These are phyloP conservation scores for Tenthredo livida DNA, from an alignment of 2,888 invertebrate genomes.

Conservation along the genomic window DNA sequence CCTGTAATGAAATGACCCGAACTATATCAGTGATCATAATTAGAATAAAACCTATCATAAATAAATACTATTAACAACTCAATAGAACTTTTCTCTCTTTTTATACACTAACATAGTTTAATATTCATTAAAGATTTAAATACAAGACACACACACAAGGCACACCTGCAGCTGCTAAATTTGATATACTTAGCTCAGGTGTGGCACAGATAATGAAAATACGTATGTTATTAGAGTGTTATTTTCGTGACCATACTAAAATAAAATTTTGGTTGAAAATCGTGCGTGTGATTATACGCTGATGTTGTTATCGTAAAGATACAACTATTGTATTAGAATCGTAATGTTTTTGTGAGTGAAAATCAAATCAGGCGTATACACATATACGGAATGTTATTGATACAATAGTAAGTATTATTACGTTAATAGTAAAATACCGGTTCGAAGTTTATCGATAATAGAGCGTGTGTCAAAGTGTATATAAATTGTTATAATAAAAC, in stretches of 20 bases:
- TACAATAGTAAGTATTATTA: background rate
- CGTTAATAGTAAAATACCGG: background rate
- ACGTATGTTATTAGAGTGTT: background rate
- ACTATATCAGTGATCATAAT: background rate
- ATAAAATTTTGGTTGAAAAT: background rate
- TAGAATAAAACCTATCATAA: background rate
- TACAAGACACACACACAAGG: background rate
- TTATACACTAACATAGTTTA: background rate
- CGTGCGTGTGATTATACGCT: background rate
- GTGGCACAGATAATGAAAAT: constrained; percentile 18
- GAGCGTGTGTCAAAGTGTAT: background rate
- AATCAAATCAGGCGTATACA: background rate
- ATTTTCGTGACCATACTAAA: background rate
- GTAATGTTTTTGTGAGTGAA: background rate
- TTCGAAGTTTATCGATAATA: background rate
- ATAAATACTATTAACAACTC: background rate
- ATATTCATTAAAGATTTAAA: background rate
- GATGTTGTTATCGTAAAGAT: background rate
- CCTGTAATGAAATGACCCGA: constrained; percentile 1
- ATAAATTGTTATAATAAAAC: constrained; percentile 1
- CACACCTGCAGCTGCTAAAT: constrained; percentile 45
- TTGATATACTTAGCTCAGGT: constrained; percentile 41
- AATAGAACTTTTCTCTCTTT: background rate
- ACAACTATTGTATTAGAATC: background rate
- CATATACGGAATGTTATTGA: background rate